Evolutionary conservation across 2,888 invertebrate species (phyloP), one percentile per base, ranked within the genome.

Genomic region (Drosophila neotestacea): DNA sequence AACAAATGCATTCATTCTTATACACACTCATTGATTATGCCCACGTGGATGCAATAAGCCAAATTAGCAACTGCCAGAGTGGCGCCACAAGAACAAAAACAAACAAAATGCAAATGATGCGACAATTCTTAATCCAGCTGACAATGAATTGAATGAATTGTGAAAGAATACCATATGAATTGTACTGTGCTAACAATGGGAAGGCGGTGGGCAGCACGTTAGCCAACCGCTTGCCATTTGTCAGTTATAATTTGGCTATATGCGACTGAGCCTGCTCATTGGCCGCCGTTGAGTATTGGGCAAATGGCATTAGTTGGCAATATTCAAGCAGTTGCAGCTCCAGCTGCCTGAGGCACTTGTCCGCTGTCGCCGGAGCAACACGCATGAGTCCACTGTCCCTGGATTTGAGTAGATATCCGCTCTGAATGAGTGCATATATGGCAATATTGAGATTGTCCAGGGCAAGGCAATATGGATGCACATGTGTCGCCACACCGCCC

Each of bases 401-500:
- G 5, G 75, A 77, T 38, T 89, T 91, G 6, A 67, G 47, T 7
- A 92, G 61, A 76, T 88, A 91, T 2, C 86, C 90, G 11, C 91
- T 91, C 34, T 93, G 92, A 4, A 92, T 90, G 0, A 95, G 93
- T 1, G 94, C 94, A 47, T 92, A 93, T 51, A 95, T 88, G 73
- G 95, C 95, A 91, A 94, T 94, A 38, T 92, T 93, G 51, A 94
- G 92, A 59, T 94, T 93, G 75, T 97, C 96, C 75, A 97, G 93
- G 42, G 96, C 95, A 65, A 97, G 93, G 77, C 95, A 95, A 92
- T 96, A 96, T 0, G 96, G 96, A 93, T 96, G 96, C 10, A 94
- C 93, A 58, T 90, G 87, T 1, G 66, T 34, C 2, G 85, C 81
- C 4, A 68, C 34, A 1, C 63, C 74, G 4, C 86, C 83, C 4